A percentile compares a stretch with the other conserved stretches of the same genome.
Conservation (phyloP, 2,888 invertebrate species). For the Trachelus iudaicus region DNA sequence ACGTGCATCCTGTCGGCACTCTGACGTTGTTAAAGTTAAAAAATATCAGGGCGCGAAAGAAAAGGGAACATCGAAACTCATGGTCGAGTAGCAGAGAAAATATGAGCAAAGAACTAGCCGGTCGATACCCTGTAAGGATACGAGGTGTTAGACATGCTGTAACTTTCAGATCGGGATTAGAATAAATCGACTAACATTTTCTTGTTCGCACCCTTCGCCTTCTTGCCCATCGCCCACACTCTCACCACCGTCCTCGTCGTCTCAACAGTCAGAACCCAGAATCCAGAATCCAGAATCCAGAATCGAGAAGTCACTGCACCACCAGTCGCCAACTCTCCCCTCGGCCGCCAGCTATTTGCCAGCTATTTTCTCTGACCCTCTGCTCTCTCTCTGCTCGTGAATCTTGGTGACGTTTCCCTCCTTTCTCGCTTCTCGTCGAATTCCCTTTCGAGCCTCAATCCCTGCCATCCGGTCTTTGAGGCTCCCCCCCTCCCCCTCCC, state of each 20-base stretch:
- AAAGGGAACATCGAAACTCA: no score
- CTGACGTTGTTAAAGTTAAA: no score
- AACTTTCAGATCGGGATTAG: constrained; percentile 62
- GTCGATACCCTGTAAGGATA: constrained; percentile 16
- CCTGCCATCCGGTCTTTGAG: constrained; percentile 1
- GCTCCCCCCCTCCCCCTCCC: neutral
- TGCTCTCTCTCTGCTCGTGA: no score
- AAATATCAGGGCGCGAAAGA: no score
- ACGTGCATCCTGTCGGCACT: neutral
- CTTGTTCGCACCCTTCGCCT: constrained; percentile 18
- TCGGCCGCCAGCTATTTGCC: neutral
- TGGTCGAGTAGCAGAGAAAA: no score
- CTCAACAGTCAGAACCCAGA: no score
- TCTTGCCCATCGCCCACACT: constrained; percentile 23
- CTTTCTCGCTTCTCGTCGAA: constrained; percentile 9
- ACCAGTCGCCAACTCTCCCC: constrained; percentile 19
- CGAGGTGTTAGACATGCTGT: constrained; percentile 63
- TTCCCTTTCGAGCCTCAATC: constrained; percentile 13
- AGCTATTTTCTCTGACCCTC: no score
- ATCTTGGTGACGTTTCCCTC: constrained; percentile 1
- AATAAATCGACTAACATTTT: constrained; percentile 56
- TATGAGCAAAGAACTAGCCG: no score
- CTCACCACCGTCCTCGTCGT: constrained; percentile 24
- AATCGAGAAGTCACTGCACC: no score
- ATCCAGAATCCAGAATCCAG: no score